Evolutionary conservation across 2,797 vertebrate genomes (phyloP).

Genomic region (Nasua narica): DNA sequence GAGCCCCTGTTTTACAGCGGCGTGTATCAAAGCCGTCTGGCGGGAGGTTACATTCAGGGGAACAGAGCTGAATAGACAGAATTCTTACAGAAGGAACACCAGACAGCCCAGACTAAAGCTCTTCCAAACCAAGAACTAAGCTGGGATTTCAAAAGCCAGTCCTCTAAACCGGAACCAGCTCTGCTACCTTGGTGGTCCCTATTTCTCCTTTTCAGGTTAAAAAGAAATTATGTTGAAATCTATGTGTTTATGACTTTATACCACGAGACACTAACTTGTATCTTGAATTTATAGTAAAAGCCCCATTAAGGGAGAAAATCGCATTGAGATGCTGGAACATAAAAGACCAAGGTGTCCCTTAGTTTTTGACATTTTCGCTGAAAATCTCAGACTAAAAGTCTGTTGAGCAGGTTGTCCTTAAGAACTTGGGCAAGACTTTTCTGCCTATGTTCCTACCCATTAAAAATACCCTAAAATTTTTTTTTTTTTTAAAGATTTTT

Average conservation of each 20-base stretch:
- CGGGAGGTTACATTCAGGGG: not conserved
- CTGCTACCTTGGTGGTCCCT: accelerated
- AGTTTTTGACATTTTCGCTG: not conserved
- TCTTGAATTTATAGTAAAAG: not conserved
- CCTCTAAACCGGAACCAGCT: not conserved
- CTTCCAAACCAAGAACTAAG: not conserved
- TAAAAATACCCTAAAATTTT: not conserved
- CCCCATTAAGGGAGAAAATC: not conserved
- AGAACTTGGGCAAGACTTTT: not conserved
- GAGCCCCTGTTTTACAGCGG: not conserved
- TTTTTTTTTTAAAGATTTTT: too few relatives aligned
- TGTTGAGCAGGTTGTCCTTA: not conserved
- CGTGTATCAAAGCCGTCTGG: not conserved
- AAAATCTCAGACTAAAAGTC: not conserved
- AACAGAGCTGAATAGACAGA: not conserved
- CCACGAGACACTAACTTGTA: not conserved
- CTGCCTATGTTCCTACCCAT: not conserved
- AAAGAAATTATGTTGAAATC: not conserved
- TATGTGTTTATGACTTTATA: not conserved
- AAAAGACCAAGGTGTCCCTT: not conserved
- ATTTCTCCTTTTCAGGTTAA: not conserved
- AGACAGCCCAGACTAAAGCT: not conserved
- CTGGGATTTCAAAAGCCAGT: not conserved
- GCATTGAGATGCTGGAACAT: not conserved
- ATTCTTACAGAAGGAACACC: not conserved